phyloP scores from a whole-genome alignment of 1,140 invertebrate genomes.

The Telenomus remus region DNA sequence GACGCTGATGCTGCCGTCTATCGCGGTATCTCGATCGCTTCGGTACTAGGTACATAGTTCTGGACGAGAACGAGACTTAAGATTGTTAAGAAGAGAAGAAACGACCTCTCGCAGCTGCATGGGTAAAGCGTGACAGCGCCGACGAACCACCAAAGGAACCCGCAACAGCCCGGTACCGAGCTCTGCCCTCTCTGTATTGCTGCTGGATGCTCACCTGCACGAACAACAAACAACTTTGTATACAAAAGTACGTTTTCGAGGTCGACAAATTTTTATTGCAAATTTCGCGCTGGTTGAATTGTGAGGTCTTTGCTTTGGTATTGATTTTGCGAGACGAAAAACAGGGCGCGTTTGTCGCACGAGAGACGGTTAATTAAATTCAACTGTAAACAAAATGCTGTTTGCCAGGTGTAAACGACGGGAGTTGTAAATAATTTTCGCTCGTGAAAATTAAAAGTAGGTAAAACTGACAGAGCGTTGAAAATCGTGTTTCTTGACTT shows the following conservation, averaged over 20 bases:
- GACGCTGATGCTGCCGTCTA: constrained; percentile 57
- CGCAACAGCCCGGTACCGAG: constrained; percentile 70
- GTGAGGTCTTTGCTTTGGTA: too few relatives aligned
- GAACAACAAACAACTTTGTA: constrained; percentile 42
- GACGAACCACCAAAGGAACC: constrained; percentile 72
- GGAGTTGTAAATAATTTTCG: too few relatives aligned
- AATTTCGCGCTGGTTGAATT: too few relatives aligned
- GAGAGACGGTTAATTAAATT: too few relatives aligned
- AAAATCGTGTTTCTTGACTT: too few relatives aligned
- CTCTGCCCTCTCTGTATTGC: constrained; percentile 73
- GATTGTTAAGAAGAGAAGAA: constrained; percentile 67
- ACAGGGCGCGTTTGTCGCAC: too few relatives aligned
- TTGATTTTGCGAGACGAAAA: too few relatives aligned
- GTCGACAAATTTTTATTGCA: too few relatives aligned
- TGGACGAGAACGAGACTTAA: constrained; percentile 67
- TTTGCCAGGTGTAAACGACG: too few relatives aligned
- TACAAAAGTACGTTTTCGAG: not conserved
- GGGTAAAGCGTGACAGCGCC: constrained; percentile 70
- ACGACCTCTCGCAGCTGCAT: constrained; percentile 67
- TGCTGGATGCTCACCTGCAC: constrained; percentile 72
- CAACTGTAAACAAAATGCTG: too few relatives aligned
- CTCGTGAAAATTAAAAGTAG: too few relatives aligned
- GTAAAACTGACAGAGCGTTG: too few relatives aligned
- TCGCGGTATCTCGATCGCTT: constrained; percentile 62
- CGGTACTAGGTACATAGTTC: constrained; percentile 65